These are phyloP conservation scores for Montipora capitata DNA, from an alignment of 92 coral and sea anemone species.

Conservation along the genomic window DNA sequence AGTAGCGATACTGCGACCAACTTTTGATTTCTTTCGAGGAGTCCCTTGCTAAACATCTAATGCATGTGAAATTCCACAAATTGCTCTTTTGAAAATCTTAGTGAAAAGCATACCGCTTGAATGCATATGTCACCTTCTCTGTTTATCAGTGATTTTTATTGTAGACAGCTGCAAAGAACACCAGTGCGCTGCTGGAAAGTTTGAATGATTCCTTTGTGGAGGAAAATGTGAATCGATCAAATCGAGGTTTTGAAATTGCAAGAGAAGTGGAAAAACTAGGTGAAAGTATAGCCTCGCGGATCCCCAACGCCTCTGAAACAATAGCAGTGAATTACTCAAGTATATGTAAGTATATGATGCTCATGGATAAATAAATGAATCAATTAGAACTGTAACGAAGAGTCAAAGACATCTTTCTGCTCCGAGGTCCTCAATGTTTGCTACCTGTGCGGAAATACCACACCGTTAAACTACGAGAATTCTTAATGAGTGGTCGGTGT, in stretches of 20 bases:
- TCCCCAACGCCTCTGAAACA: slow-evolving; percentile 26
- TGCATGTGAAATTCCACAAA: too few species aligned
- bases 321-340: slow-evolving; percentile 63
- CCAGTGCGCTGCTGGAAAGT: slow-evolving; percentile 32
- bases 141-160: neutral
- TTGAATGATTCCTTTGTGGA: slow-evolving; percentile 1
- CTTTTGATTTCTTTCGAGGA: too few species aligned
- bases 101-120: neutral
- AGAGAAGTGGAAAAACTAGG: slow-evolving; percentile 79
- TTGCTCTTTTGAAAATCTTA: too few species aligned
- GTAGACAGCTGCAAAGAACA: slow-evolving; percentile 74
- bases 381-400: too few species aligned
- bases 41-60: too few species aligned
- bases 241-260: slow-evolving; percentile 60
- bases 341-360: slow-evolving; percentile 10
- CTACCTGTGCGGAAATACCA: too few species aligned
- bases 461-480: too few species aligned
- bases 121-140: neutral
- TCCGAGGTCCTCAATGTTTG: too few species aligned
- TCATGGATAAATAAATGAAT: too few species aligned
- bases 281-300: slow-evolving; percentile 69
- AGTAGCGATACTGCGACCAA: too few species aligned
- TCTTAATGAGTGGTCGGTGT: too few species aligned
- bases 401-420: too few species aligned
- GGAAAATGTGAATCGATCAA: neutral